These are phyloP conservation scores for Drosophila nigricruria DNA, from an alignment of 2,888 invertebrate species.

Conservation along the genomic window DNA sequence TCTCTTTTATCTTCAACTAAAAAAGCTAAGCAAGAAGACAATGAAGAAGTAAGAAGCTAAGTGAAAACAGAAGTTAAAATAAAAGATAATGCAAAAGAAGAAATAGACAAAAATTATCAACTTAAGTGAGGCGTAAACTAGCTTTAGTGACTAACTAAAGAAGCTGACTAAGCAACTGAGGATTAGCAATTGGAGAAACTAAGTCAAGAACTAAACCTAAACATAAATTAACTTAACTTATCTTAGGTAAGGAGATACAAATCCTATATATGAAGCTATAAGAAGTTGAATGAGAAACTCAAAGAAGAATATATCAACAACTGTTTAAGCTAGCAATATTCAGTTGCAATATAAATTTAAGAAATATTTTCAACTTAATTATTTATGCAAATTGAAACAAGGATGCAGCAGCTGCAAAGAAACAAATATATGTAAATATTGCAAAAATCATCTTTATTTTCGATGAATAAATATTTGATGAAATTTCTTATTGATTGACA, in stretches of 20 bases:
- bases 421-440: background rate
- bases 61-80: background rate
- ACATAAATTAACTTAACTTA: background rate
- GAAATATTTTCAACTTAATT: background rate
- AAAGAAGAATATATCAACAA: background rate
- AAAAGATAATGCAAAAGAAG: background rate
- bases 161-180: background rate
- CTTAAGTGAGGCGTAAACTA: rapidly evolving
- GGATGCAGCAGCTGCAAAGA: too few relatives aligned
- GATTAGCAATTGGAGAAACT: background rate
- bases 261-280: too few relatives aligned
- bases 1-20: too few relatives aligned
- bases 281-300: background rate
- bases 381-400: background rate
- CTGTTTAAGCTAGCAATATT: background rate
- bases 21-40: background rate
- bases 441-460: background rate
- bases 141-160: background rate
- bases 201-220: background rate
- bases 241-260: too few relatives aligned
- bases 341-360: background rate
- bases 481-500: background rate
- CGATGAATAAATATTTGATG: background rate
- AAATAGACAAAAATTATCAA: too few relatives aligned
- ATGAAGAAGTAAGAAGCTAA: background rate